A percentile compares a stretch with the other conserved stretches of the same genome.
These are phyloP conservation scores for Drosophila arizonae DNA, from an alignment of 1,140 invertebrate genomes.

Conservation along the genomic window DNA sequence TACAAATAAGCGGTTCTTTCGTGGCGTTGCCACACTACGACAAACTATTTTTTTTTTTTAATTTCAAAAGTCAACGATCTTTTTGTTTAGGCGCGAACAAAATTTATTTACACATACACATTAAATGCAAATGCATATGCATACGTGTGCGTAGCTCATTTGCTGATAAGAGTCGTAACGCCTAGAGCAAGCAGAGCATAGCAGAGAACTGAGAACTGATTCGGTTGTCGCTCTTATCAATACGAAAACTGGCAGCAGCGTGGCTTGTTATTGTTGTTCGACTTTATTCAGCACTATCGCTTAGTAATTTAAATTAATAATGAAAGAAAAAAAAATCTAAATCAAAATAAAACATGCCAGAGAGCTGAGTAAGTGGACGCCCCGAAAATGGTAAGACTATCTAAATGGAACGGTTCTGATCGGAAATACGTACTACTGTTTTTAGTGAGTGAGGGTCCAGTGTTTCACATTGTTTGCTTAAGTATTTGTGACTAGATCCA, in stretches of 20 bases:
- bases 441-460: slow-evolving; percentile 83
- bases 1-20: slow-evolving; percentile 74
- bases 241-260: slow-evolving; percentile 33
- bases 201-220: slow-evolving; percentile 22
- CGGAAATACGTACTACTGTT: slow-evolving; percentile 70
- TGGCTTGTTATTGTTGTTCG: slow-evolving; percentile 62
- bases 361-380: slow-evolving; percentile 32
- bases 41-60: slow-evolving; percentile 62
- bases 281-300: slow-evolving; percentile 71
- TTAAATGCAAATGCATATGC: not conserved
- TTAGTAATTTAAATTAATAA: slow-evolving; percentile 72
- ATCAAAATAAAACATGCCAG: slow-evolving; percentile 38
- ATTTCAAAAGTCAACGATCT: slow-evolving; percentile 55
- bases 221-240: slow-evolving; percentile 35
- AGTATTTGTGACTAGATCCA: slow-evolving; percentile 83
- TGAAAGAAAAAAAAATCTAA: not conserved
- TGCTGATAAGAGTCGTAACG: slow-evolving; percentile 23
- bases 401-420: not conserved
- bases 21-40: slow-evolving; percentile 63
- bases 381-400: slow-evolving; percentile 32
- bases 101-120: slow-evolving; percentile 6
- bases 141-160: slow-evolving; percentile 21
- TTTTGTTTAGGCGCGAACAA: slow-evolving; percentile 34
- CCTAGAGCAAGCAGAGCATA: slow-evolving; percentile 22
- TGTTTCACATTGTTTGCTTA: slow-evolving; percentile 79